phyloP scores from a whole-genome alignment of 1,140 invertebrate genomes.

The Luehdorfia chinensis region DNA sequence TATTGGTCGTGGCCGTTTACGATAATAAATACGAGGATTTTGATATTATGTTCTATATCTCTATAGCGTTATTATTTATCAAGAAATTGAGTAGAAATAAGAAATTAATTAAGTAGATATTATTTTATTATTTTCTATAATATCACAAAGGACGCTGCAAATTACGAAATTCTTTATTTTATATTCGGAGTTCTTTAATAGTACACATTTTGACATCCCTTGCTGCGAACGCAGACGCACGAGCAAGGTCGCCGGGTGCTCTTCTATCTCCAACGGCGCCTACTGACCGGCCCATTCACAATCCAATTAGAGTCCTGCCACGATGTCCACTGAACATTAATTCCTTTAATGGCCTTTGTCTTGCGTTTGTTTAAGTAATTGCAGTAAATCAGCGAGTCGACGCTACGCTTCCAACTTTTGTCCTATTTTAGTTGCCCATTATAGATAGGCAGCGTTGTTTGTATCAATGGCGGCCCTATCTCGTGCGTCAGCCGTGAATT shows the following conservation, averaged over 20 bases:
- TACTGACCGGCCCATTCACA: constrained; percentile 30
- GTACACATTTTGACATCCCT: constrained; percentile 21
- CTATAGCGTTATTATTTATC: too few species aligned
- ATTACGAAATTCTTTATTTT: too few species aligned
- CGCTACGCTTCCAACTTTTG: constrained; percentile 51
- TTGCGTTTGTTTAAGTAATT: constrained; percentile 39
- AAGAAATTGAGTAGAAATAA: too few species aligned
- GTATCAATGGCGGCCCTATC: constrained; percentile 28
- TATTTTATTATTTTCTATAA: too few species aligned
- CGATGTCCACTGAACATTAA: constrained; percentile 30
- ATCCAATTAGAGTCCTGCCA: constrained; percentile 39
- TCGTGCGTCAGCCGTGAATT: constrained; percentile 38
- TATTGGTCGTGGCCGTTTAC: too few species aligned
- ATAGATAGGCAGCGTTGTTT: constrained; percentile 23
- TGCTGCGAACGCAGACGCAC: constrained; percentile 42
- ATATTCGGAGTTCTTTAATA: too few species aligned
- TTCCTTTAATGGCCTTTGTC: constrained; percentile 30
- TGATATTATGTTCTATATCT: too few species aligned
- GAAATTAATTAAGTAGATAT: too few species aligned
- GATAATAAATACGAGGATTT: too few species aligned
- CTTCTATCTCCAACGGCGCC: constrained; percentile 53
- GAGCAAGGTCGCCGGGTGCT: constrained; percentile 68
- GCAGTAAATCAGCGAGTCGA: constrained; percentile 50
- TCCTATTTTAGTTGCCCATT: constrained; percentile 50
- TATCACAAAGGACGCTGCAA: too few species aligned